Conservation (phyloP, 1,140 invertebrate species). For the Drosophila burlai region DNA sequence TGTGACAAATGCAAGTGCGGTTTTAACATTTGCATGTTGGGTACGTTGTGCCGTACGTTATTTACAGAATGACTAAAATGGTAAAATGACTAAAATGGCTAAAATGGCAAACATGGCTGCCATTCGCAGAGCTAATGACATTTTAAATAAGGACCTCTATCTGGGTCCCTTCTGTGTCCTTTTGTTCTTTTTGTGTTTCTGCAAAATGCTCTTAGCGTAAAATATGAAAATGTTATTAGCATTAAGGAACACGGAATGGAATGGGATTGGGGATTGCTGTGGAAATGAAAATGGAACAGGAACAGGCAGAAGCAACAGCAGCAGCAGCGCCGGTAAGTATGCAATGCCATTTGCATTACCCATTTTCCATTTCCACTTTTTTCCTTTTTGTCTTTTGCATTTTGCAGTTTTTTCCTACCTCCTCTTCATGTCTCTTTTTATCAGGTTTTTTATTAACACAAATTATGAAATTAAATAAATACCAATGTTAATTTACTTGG, state of each 20-base stretch:
- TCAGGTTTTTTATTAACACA: background rate
- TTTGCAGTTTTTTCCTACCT: background rate
- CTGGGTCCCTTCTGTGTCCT: background rate
- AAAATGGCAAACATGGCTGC: slow-evolving; percentile 72
- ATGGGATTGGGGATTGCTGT: slow-evolving; percentile 13
- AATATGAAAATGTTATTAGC: slow-evolving; percentile 72
- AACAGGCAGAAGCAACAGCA: background rate
- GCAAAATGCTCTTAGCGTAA: slow-evolving; percentile 50
- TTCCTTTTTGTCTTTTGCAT: slow-evolving; percentile 15
- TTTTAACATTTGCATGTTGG: slow-evolving; percentile 74
- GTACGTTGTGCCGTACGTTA: slow-evolving; percentile 52
- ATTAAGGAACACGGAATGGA: slow-evolving; percentile 41
- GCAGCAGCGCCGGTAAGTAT: slow-evolving; percentile 48
- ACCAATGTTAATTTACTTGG: background rate
- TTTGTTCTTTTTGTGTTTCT: background rate
- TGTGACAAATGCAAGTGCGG: slow-evolving; percentile 74
- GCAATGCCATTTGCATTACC: slow-evolving; percentile 50
- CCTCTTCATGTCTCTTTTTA: background rate
- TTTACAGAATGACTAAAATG: slow-evolving; percentile 74
- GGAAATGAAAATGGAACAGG: slow-evolving; percentile 3
- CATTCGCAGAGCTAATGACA: slow-evolving; percentile 71
- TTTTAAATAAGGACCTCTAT: slow-evolving; percentile 59
- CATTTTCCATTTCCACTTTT: slow-evolving; percentile 17
- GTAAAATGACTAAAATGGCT: slow-evolving; percentile 54
- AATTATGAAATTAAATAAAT: slow-evolving; percentile 2